Evolutionary conservation across 2,888 invertebrate genomes (phyloP).

Genomic region (Phania funesta): DNA sequence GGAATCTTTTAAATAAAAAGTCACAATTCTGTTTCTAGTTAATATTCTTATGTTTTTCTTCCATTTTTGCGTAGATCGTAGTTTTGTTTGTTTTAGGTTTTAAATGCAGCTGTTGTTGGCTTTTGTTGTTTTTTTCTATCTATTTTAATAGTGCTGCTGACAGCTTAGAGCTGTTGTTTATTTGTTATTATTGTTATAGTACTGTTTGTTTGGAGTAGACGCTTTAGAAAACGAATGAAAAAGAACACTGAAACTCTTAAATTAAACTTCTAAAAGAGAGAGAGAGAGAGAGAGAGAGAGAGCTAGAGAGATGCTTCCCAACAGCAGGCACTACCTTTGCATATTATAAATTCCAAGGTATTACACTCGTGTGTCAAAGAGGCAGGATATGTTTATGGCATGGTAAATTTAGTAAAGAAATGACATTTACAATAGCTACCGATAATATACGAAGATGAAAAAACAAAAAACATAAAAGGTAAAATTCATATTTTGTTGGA

Average conservation of each 20-base stretch:
- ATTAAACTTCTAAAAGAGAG: slow-evolving; percentile 15
- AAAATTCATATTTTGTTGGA: slow-evolving; percentile 55
- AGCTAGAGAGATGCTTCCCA: slow-evolving; percentile 17
- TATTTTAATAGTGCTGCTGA: slow-evolving; percentile 74
- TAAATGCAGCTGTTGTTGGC: slow-evolving; percentile 59
- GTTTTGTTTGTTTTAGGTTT: slow-evolving; percentile 12
- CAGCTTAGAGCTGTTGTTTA: slow-evolving; percentile 79
- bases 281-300: background rate
- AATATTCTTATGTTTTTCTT: slow-evolving; percentile 66
- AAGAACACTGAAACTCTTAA: background rate
- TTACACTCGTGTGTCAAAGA: slow-evolving; percentile 58
- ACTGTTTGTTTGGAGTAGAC: slow-evolving; percentile 61
- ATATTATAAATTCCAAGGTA: slow-evolving; percentile 55
- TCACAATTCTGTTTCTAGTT: slow-evolving; percentile 52
- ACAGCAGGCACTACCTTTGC: slow-evolving; percentile 51
- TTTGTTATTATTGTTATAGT: slow-evolving; percentile 75
- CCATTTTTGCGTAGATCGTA: slow-evolving; percentile 46
- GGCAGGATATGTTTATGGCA: slow-evolving; percentile 67
- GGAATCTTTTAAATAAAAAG: slow-evolving; percentile 38
- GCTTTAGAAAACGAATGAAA: slow-evolving; percentile 46
- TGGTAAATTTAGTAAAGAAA: slow-evolving; percentile 65
- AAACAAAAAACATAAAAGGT: slow-evolving; percentile 19
- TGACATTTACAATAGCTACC: slow-evolving; percentile 67
- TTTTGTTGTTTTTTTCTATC: slow-evolving; percentile 55
- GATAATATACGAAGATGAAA: slow-evolving; percentile 57